phyloP scores from a whole-genome alignment of 1,140 invertebrate genomes.

The Cydia splendana region DNA sequence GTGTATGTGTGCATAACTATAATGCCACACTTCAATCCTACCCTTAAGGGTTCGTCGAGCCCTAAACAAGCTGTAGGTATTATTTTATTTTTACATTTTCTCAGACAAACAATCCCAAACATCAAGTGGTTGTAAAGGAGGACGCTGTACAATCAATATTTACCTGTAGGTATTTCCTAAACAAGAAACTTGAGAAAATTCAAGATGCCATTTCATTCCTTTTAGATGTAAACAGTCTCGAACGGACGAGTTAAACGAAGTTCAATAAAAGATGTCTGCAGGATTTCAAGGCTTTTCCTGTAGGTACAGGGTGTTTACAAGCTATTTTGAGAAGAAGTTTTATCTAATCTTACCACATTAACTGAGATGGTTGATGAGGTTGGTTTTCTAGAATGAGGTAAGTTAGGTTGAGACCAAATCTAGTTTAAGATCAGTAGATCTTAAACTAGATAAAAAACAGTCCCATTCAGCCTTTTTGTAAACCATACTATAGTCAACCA shows the following conservation, averaged over 20 bases:
- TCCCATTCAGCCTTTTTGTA: neutral
- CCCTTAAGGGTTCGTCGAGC: neutral
- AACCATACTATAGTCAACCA: too few species aligned
- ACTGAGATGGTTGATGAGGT: too few species aligned
- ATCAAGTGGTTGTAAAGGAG: neutral
- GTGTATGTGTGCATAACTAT: too few species aligned
- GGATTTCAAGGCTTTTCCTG: neutral
- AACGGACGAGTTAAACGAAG: constrained; percentile 15
- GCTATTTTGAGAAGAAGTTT: neutral
- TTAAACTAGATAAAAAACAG: neutral
- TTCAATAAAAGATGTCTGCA: constrained; percentile 6
- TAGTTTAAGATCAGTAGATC: too few species aligned
- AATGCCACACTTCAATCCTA: neutral
- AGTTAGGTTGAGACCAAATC: too few species aligned
- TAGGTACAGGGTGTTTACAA: neutral
- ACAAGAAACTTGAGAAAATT: constrained; percentile 18
- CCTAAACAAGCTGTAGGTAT: neutral
- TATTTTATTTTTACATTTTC: too few species aligned
- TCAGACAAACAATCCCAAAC: neutral
- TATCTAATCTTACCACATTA: too few species aligned
- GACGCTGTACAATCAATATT: neutral
- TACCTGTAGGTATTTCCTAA: neutral
- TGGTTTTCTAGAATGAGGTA: neutral
- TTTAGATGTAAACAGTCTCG: constrained; percentile 3
- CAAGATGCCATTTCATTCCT: constrained; percentile 9